Evolutionary conservation across 2,888 invertebrate genomes (phyloP).

Genomic region (Lathronympha strigana): DNA sequence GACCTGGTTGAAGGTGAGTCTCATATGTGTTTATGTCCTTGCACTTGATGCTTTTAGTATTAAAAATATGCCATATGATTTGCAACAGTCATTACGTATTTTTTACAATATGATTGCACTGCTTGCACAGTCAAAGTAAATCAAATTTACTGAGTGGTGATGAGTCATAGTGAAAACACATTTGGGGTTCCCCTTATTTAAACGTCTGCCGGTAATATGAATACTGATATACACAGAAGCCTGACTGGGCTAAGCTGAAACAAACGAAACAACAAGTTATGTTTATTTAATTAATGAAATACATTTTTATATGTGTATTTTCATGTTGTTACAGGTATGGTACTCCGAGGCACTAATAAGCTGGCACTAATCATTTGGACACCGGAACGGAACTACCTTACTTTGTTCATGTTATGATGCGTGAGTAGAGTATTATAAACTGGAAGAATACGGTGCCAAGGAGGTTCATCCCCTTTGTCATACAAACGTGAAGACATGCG

Average conservation of each 20-base stretch:
- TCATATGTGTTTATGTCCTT: not conserved
- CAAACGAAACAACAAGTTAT: no score
- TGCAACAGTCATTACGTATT: not conserved
- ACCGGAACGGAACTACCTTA: not conserved
- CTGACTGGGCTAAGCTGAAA: no score
- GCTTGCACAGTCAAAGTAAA: constrained; percentile 8
- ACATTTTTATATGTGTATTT: not conserved
- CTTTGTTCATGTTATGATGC: no score
- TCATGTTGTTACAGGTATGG: constrained; percentile 15
- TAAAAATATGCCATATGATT: not conserved
- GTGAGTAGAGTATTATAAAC: no score
- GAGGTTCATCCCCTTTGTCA: no score
- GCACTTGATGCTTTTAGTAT: not conserved
- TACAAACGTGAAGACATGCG: no score
- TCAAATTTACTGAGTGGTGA: no score
- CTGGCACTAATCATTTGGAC: not conserved
- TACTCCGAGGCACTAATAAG: not conserved
- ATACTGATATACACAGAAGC: no score
- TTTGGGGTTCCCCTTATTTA: constrained; percentile 19
- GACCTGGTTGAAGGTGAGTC: constrained; percentile 47
- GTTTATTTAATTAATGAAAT: no score
- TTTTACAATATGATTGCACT: not conserved
- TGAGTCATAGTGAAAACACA: constrained; percentile 18
- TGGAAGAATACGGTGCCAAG: not conserved
- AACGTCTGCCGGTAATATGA: no score